Evolutionary conservation across 2,888 invertebrate species (phyloP).

Genomic region (Ormyrus nitidulus): DNA sequence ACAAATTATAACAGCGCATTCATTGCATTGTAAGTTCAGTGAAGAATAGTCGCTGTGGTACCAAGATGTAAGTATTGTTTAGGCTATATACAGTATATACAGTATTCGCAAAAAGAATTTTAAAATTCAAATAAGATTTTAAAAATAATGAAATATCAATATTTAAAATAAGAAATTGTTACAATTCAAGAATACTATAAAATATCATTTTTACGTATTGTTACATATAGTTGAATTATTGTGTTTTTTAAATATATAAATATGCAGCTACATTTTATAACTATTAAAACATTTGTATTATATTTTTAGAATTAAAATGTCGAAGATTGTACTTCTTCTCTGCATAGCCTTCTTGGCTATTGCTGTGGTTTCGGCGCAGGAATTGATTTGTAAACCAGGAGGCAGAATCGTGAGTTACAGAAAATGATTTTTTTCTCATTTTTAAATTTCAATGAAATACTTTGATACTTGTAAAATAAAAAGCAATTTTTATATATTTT

Average conservation of each 20-base stretch:
- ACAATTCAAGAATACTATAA: too few species aligned
- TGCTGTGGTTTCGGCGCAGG: slow-evolving; percentile 14
- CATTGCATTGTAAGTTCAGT: background rate
- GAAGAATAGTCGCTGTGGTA: background rate
- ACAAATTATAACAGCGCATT: background rate
- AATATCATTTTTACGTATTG: too few species aligned
- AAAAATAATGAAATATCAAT: too few species aligned
- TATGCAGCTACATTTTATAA: too few species aligned
- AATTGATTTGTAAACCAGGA: slow-evolving; percentile 19
- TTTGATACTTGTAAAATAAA: background rate
- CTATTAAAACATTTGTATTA: background rate
- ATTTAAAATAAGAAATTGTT: too few species aligned
- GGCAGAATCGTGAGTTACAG: slow-evolving; percentile 36
- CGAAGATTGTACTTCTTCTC: slow-evolving; percentile 22
- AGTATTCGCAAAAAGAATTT: too few species aligned
- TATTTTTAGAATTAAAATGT: slow-evolving; percentile 18
- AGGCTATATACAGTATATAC: too few species aligned
- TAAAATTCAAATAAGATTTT: too few species aligned
- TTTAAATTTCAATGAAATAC: slow-evolving; percentile 8
- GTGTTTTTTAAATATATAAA: too few species aligned
- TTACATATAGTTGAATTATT: too few species aligned
- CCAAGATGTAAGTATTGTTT: too few species aligned
- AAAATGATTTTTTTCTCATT: background rate
- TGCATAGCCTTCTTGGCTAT: slow-evolving; percentile 20
- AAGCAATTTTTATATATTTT: too few species aligned